phyloP scores from a whole-genome alignment of 2,888 invertebrate species.

The Drosophila neutralis region DNA sequence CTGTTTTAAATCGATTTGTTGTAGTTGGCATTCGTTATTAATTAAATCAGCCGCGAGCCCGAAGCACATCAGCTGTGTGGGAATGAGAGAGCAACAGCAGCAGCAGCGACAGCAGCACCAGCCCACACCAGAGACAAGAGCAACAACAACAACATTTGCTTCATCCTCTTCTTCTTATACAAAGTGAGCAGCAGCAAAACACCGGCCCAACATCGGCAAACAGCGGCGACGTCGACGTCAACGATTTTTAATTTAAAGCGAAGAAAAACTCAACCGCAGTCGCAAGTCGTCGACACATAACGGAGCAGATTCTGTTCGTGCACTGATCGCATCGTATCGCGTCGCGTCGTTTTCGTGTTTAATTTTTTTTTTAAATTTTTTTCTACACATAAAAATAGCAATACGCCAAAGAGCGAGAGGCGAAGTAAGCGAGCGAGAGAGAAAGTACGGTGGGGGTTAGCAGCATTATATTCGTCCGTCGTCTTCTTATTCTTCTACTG shows the following conservation, averaged over 20 bases:
- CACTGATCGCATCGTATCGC: slow-evolving; percentile 45
- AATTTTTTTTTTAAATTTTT: neutral
- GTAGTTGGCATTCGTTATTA: slow-evolving; percentile 79
- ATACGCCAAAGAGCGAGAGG: slow-evolving; percentile 13
- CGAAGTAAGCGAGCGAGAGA: slow-evolving; percentile 4
- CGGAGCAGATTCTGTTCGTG: slow-evolving; percentile 59
- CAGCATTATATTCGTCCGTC: slow-evolving; percentile 5
- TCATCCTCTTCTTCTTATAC: slow-evolving; percentile 29
- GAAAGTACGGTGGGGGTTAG: slow-evolving; percentile 8
- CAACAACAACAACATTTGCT: slow-evolving; percentile 40
- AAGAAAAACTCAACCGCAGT: slow-evolving; percentile 43
- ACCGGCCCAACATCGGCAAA: slow-evolving; percentile 56
- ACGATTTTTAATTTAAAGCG: slow-evolving; percentile 67
- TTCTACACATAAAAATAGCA: slow-evolving; percentile 51
- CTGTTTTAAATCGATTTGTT: slow-evolving; percentile 72
- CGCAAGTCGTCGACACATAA: slow-evolving; percentile 48
- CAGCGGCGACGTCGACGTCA: slow-evolving; percentile 21
- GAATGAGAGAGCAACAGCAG: slow-evolving; percentile 40
- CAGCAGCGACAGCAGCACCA: slow-evolving; percentile 42
- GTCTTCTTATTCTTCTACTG: slow-evolving; percentile 2
- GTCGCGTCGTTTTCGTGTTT: slow-evolving; percentile 18
- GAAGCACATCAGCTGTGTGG: slow-evolving; percentile 55
- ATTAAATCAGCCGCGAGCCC: slow-evolving; percentile 65
- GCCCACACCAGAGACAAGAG: slow-evolving; percentile 28
- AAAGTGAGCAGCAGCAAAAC: slow-evolving; percentile 59